These are phyloP conservation scores for Cavia aperea DNA, from an alignment of 2,113 vertebrate genomes.

Conservation along the genomic window DNA sequence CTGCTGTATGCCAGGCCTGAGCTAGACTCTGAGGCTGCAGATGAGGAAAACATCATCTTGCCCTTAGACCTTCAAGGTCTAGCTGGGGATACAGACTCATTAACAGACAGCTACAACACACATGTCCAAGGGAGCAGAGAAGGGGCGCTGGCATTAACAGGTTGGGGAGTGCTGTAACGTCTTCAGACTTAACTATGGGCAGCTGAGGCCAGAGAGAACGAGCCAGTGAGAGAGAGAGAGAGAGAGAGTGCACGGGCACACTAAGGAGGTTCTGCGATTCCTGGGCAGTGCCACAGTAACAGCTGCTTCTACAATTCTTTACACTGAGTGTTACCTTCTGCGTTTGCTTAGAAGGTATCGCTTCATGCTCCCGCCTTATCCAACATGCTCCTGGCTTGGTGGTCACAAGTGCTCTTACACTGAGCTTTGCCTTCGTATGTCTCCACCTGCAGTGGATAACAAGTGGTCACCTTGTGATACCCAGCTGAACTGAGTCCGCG, in stretches of 20 bases:
- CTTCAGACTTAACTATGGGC: neutral
- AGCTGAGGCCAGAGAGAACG: neutral
- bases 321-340: neutral
- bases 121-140: neutral
- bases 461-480: neutral
- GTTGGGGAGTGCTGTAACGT: neutral
- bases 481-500: neutral
- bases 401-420: neutral
- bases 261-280: neutral
- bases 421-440: constrained; percentile 15
- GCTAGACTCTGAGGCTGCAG: neutral
- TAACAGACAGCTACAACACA: neutral
- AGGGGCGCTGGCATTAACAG: neutral
- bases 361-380: neutral
- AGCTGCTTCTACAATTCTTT: neutral
- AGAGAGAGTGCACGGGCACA: neutral
- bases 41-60: neutral
- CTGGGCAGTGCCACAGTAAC: neutral
- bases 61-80: neutral
- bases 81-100: neutral
- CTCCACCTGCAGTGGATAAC: neutral
- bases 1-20: neutral
- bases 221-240: neutral
- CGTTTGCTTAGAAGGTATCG: neutral
- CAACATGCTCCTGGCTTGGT: neutral